These are phyloP conservation scores for Tetragonula clypearis DNA, from an alignment of 1,140 invertebrate species.

Conservation along the genomic window DNA sequence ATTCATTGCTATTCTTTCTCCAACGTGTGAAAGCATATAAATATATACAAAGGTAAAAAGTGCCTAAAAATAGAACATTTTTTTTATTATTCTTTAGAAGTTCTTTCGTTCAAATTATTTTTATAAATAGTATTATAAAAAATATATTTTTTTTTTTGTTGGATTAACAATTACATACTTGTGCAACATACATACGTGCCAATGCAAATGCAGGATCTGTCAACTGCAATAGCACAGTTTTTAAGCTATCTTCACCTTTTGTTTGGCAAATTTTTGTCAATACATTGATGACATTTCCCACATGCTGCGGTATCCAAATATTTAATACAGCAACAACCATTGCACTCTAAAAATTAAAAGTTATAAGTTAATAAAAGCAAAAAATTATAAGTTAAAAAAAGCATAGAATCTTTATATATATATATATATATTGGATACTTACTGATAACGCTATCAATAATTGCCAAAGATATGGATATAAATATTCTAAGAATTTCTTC, in stretches of 20 bases:
- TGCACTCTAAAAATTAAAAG: constrained; percentile 88
- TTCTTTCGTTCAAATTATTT: not conserved
- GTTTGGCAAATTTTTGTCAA: constrained; percentile 83
- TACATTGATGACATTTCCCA: constrained; percentile 90
- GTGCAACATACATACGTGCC: constrained; percentile 85
- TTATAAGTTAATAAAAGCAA: constrained; percentile 30
- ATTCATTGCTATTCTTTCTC: constrained; percentile 91
- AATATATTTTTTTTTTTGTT: too few species aligned
- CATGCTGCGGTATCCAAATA: constrained; percentile 89
- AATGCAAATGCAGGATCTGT: constrained; percentile 86
- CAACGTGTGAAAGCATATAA: constrained; percentile 91
- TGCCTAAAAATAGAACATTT: constrained; percentile 83
- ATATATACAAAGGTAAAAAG: constrained; percentile 95
- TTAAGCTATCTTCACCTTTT: constrained; percentile 47
- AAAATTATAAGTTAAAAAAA: constrained; percentile 32
- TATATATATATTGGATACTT: constrained; percentile 65
- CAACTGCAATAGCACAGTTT: constrained; percentile 84
- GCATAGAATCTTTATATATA: not conserved
- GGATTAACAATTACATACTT: constrained; percentile 82
- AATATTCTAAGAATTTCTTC: constrained; percentile 85
- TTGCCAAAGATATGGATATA: constrained; percentile 83
- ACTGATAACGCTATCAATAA: constrained; percentile 83
- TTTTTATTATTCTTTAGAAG: constrained; percentile 1
- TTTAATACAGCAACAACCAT: constrained; percentile 90
- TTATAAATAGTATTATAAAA: not conserved